Evolutionary conservation across 2,113 vertebrate genomes (phyloP).

Genomic region (Fukomys damarensis): DNA sequence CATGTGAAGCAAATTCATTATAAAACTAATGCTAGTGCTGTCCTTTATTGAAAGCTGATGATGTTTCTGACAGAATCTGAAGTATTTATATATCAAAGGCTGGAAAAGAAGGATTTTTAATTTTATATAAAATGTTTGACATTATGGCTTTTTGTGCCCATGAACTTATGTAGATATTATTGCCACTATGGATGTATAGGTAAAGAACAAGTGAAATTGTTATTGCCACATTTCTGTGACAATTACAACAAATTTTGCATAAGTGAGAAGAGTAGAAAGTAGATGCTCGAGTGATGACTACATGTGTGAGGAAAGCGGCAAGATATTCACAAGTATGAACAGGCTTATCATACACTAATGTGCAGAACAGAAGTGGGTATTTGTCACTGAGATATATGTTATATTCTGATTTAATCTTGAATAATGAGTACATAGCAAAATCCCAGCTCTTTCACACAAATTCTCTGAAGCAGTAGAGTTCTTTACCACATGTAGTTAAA

Average conservation of each 20-base stretch:
- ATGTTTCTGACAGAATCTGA: background rate
- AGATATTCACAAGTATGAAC: background rate
- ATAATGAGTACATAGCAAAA: background rate
- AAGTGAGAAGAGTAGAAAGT: background rate
- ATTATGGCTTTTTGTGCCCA: background rate
- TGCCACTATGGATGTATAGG: background rate
- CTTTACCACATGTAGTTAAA: background rate
- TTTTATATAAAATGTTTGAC: background rate
- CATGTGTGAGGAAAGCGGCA: background rate
- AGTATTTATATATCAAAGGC: background rate
- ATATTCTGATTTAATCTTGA: background rate
- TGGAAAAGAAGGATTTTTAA: background rate
- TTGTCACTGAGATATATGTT: background rate
- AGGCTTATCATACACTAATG: background rate
- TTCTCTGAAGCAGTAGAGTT: background rate
- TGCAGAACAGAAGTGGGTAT: background rate
- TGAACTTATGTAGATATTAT: conserved; percentile 1
- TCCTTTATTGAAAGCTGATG: conserved; percentile 15
- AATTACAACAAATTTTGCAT: background rate
- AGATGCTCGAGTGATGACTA: background rate
- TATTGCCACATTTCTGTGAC: background rate
- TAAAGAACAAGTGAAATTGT: conserved; percentile 21
- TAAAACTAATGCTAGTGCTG: background rate
- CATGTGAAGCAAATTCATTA: background rate
- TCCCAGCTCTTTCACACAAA: background rate